Base-by-base conservation (phyloP, 2,888 invertebrate species). In the Zaprionus lineosus region DNA sequence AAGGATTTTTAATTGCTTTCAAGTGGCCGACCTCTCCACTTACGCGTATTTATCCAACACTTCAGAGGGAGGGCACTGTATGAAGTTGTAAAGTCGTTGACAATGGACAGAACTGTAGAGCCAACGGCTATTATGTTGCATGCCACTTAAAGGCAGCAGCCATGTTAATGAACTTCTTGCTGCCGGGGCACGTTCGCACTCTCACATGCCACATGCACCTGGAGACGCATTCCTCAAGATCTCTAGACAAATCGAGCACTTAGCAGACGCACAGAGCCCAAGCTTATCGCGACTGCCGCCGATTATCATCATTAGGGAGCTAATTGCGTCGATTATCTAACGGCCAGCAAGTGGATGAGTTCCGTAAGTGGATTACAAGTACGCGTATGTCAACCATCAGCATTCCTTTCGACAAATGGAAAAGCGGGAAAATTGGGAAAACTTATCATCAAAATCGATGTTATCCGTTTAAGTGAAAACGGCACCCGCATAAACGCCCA, bases 1-100 rank as follows among this genome's bases (percentile, higher is more conserved):
- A 81, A 81, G 84, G 82, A 81, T 75, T 81, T 74, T 84, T 78
- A 81, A 84, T 81, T 81, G 73, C 78, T 81, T 78, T 84, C 81
- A 78, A 81, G 81, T 81, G 81, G 75, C 55, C 69, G 66, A 67
- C 41, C 64, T 63, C 63, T 56, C 48, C 64, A 63, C 21, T 63
- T 64, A 34, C 41, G n/a, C n/a, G n/a, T n/a, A n/a, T n/a, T 41
- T 40, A 43, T 8, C 40, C 41, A 41, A 71, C 53, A 34, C 72
- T 59, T 34, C 14, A 26, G 8, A 40, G 34, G 65, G 55, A 56
- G 11, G n/a, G n/a, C 31, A n/a, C 2, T 2, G 36, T 28, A 58
- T 44, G 31, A 47, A 36, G 44, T 48, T 62, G 48, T 39, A 26
- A 58, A 39, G 28, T 16, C 59, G 65, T 60, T 71, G 66, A 69